These are phyloP conservation scores for Falco punctatus DNA, from an alignment of 2,113 vertebrate species.

Conservation along the genomic window DNA sequence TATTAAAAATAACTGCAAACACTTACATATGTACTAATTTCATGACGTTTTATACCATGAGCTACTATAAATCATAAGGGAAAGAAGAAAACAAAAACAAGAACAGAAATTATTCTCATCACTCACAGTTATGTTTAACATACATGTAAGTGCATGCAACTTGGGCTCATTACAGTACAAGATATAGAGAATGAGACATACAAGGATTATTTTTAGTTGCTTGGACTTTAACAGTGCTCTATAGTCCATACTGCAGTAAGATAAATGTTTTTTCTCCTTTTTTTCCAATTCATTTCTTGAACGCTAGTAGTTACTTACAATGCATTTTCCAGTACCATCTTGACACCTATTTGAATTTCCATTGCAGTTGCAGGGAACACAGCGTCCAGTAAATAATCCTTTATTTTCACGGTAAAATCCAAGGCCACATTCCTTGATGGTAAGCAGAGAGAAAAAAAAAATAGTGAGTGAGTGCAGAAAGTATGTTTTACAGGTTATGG, in stretches of 20 bases:
- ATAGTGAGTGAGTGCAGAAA: neutral
- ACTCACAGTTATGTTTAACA: neutral
- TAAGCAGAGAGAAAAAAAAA: neutral
- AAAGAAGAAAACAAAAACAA: neutral
- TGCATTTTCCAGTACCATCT: conserved; percentile 86
- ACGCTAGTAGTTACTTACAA: conserved; percentile 82
- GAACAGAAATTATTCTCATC: neutral
- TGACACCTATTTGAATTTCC: conserved; percentile 86
- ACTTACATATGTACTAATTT: neutral
- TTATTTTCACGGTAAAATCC: conserved; percentile 85
- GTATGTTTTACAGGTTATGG: neutral
- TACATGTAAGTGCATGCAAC: neutral
- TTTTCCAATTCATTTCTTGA: neutral
- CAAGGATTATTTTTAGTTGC: neutral
- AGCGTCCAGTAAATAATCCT: conserved; percentile 74
- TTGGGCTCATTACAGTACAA: neutral
- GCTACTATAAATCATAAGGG: neutral
- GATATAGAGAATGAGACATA: neutral
- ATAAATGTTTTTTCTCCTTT: neutral
- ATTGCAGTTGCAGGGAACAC: conserved; percentile 88
- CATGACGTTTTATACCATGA: neutral
- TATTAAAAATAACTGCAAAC: neutral
- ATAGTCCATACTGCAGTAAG: neutral
- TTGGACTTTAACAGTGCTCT: neutral
- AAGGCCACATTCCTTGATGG: conserved; percentile 81